Percentiles rank a stretch among this genome's conserved stretches.
phyloP scores from a whole-genome alignment of 2,888 invertebrate genomes.

The Netelia virgata region DNA sequence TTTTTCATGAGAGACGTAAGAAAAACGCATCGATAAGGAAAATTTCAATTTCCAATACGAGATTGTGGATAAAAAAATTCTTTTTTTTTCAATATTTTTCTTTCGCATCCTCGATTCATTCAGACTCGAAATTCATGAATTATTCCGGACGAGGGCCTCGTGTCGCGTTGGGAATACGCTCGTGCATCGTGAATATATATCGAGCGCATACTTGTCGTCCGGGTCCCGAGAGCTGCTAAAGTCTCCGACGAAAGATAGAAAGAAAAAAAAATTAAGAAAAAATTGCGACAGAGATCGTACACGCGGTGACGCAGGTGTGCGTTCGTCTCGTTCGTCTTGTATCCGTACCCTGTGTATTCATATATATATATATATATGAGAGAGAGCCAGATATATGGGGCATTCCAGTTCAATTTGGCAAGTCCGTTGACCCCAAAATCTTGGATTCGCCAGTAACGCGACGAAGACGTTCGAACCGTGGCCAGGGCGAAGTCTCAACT shows the following conservation, averaged over 20 bases:
- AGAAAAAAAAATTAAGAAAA: background rate
- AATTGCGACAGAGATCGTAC: background rate
- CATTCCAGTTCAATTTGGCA: no score
- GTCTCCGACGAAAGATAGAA: conserved; percentile 14
- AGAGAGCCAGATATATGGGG: no score
- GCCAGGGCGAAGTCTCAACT: no score
- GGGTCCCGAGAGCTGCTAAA: conserved; percentile 9
- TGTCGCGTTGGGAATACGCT: conserved; percentile 8
- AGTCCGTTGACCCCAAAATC: no score
- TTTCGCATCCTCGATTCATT: background rate
- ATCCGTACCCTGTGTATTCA: background rate
- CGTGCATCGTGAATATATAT: conserved; percentile 34
- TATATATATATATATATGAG: background rate
- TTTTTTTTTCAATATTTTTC: background rate
- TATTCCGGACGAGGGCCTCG: background rate
- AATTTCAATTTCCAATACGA: no score
- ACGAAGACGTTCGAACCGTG: no score
- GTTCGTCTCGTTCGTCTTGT: background rate
- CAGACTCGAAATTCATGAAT: background rate
- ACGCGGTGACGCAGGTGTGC: conserved; percentile 20
- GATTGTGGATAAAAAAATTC: background rate
- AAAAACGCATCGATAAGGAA: no score
- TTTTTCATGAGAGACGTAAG: no score
- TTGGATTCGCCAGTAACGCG: no score
- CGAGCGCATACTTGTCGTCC: conserved; percentile 8